Evolutionary conservation across 1,140 invertebrate species (phyloP), one percentile per base, ranked within the genome.

Genomic region (Oreohelix idahoensis): DNA sequence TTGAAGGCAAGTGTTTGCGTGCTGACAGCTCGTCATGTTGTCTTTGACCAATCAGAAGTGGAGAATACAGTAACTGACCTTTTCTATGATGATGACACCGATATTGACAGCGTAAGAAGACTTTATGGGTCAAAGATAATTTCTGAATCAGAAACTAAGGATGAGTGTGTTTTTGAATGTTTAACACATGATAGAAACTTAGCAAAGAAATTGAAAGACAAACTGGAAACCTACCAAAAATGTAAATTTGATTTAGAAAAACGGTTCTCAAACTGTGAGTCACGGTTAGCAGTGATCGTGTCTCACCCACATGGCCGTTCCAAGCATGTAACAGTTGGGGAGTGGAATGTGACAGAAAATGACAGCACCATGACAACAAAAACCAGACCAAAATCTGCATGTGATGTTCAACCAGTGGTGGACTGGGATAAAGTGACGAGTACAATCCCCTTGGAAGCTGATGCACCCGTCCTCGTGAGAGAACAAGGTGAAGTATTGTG

Each of bases 101-200:
- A 26, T 11, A 73, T 4, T 42, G 23, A 45, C 8, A 36, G 42
- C 38, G n/a, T 73, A 0, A 45, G 36, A 13, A 73, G 39, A 29
- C 36, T 73, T 36, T 4, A 17, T 0, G 71, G 71, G 39, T 2
- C n/a, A 36, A 36, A 36, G 8, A 36, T 73, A 11, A 36, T 73
- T 4, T 36, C 39, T 45, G 8, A 2, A 1, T 42, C 39, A 42
- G 23, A 8, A 0, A 2, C 5, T 2, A 36, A 36, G 1, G 71
- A 73, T 36, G 39, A 36, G 71, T 42, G 71, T 36, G 39, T 42
- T 36, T 73, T 73, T 42, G 71, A 73, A 73, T 73, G 71, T 29
- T 36, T 36, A 5, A 73, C 71, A 39, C 71, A 73, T 45, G 71
- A 73, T 29, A 15, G 39, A 11, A 36, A 73, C 13, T 26, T 73